Evolutionary conservation across 2,888 invertebrate species (phyloP), one percentile per base, ranked within the genome.

Genomic region (Aethes cnicana): DNA sequence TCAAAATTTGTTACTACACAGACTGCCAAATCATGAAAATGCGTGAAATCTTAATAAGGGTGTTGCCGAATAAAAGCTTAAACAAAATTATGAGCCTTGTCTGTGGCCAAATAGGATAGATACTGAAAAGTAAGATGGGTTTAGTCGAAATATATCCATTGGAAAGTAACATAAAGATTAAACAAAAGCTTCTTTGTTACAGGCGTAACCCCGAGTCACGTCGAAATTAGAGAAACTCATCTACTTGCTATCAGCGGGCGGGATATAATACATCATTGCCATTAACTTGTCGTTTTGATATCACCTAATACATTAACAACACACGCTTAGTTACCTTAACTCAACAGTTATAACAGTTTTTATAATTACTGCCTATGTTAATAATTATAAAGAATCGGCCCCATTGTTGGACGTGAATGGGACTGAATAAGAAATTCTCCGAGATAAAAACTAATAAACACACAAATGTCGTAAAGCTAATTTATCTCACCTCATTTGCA

Each of bases 401-500:
- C 49, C 43, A 43, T 49, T 43, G 49, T 49, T 36, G 26, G 20
- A 36, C 43, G 43, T 36, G 49, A 43, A 42, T 42, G 30, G 20
- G 39, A 46, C 46, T 52, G 11, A 46, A 52, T 52, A 44, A 25
- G 37, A 25, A 46, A 46, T 39, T 23, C 26, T 30, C 36, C 20
- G 23, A 36, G 26, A 11, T 17, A 30, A 36, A 26, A 44, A 33
- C 42, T 28, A 39, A 47, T 56, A 44, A 49, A 42, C 48, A 56
- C 46, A 53, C 49, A 47, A 56, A 53, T 25, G 36, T 43, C 53
- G 43, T 32, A 17, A 17, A 49, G 39, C 20, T 53, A 53, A 56
- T 52, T 43, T 47, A 50, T 32, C 37, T 39, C 30, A 50, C 36
- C 17, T 21, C 9, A 56, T 56, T 56, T 49, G 44, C 48, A 55